Conservation (phyloP, 2,113 vertebrate genomes). For the Muscicapa adusta region DNA sequence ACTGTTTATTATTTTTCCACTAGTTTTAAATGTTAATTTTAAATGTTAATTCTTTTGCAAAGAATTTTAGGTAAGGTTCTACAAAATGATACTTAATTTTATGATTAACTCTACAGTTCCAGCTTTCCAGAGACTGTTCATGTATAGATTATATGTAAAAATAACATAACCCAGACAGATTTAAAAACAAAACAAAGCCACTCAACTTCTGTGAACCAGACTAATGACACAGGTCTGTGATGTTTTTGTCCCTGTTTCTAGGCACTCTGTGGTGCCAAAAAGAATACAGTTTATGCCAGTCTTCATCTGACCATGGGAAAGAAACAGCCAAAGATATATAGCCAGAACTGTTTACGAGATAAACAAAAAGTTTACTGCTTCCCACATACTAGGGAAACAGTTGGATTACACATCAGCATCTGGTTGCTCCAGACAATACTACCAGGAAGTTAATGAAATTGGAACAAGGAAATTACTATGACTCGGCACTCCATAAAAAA, state of each 20-base stretch:
- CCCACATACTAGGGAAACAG: conserved; percentile 73
- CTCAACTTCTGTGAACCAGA: conserved; percentile 14
- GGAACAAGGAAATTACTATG: conserved; percentile 74
- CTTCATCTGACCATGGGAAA: conserved; percentile 56
- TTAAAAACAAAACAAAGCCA: conserved; percentile 6
- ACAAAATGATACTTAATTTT: neutral
- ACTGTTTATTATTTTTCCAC: neutral
- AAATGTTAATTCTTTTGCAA: too few species aligned
- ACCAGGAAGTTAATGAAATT: conserved; percentile 74
- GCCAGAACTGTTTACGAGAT: conserved; percentile 59
- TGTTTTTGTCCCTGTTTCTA: neutral
- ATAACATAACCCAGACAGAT: neutral
- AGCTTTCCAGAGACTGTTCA: neutral
- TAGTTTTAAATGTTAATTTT: neutral
- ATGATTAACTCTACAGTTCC: neutral
- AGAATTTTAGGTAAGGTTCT: neutral
- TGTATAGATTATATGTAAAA: neutral
- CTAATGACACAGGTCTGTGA: neutral
- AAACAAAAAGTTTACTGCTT: conserved; percentile 67
- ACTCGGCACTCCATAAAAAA: conserved; percentile 73
- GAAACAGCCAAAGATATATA: conserved; percentile 30
- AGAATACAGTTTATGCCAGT: neutral
- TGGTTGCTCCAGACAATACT: conserved; percentile 72
- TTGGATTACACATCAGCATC: conserved; percentile 73
- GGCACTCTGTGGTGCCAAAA: neutral